Evolutionary conservation across 1,140 invertebrate species (phyloP), one percentile per base, ranked within the genome.

Genomic region (Mylabris phalerata): DNA sequence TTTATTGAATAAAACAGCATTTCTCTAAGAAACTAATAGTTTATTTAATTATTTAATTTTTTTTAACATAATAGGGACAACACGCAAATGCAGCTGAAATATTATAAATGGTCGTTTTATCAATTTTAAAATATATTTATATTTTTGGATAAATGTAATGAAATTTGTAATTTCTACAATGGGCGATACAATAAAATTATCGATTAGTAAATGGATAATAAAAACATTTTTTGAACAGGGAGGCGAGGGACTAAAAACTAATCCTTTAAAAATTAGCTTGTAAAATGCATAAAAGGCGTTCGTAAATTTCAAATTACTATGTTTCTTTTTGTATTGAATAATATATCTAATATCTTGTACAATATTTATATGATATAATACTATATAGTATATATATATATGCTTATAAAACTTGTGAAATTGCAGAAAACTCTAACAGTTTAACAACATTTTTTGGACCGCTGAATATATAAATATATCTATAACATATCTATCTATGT

Each of bases 331-430:
- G 32, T 32, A 32, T 32, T 32, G 32, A 32, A 32, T 32, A 32
- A 32, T 32, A 32, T 32, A 32, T 32, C 32, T 32, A 32, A 32
- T 32, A 32, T 32, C 32, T 32, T 32, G 32, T 32, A 32, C 32
- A 32, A 32, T 32, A 32, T 32, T 32, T 32, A 32, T 32, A 32
- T 32, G 32, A 32, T 32, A 32, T 32, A 32, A 69, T 69, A 71
- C 60, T 64, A 67, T 66, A 62, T 61, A 63, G 62, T 69, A 70
- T 69, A 67, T 42, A 67, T 42, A 66, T 68, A 71, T 69, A 71
- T 70, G 67, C 60, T 68, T 72, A 73, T 71, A 73, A 73, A 73
- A 72, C 68, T 72, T 73, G 69, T 71, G 71, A 73, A 72, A 70
- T 73, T 72, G 71, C 71, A 71, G 68, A 73, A 73, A 72, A 71